Percentiles rank a stretch among this genome's conserved stretches.
Evolutionary conservation across 2,797 vertebrate genomes (phyloP).

Genomic region (Enoplosus armatus): DNA sequence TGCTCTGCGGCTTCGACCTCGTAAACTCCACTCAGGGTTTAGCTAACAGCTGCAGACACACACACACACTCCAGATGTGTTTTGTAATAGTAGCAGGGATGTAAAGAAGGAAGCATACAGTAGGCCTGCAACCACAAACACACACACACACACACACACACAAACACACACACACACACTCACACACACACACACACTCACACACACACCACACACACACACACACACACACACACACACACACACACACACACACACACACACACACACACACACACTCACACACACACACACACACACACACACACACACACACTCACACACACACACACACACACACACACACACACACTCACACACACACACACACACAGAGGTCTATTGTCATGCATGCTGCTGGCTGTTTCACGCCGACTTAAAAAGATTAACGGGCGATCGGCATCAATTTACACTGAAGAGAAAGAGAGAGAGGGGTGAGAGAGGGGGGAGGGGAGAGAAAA

Average conservation of each 20-base stretch:
- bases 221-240: slow-evolving; percentile 26
- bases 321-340: slow-evolving; percentile 22
- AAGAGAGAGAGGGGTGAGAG: too few species aligned
- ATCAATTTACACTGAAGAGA: slow-evolving; percentile 60
- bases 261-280: slow-evolving; percentile 15
- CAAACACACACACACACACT: slow-evolving; percentile 1
- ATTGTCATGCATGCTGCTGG: slow-evolving; percentile 71
- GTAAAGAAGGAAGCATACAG: slow-evolving; percentile 49
- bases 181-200: slow-evolving; percentile 17
- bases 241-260: slow-evolving; percentile 35
- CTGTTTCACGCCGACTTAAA: slow-evolving; percentile 65
- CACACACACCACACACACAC: slow-evolving; percentile 22
- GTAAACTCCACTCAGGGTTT: slow-evolving; percentile 47
- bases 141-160: slow-evolving; percentile 28
- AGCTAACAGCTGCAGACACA: slow-evolving; percentile 50
- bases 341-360: slow-evolving; percentile 22
- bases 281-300: slow-evolving; percentile 30
- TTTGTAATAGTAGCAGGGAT: slow-evolving; percentile 48
- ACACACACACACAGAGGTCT: slow-evolving; percentile 39
- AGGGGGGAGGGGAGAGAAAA: not conserved
- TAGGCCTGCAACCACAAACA: slow-evolving; percentile 30
- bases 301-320: slow-evolving; percentile 5
- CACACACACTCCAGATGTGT: slow-evolving; percentile 49
- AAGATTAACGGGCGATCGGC: slow-evolving; percentile 62
- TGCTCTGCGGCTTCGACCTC: slow-evolving; percentile 50